Conservation (phyloP, 2,113 vertebrate genomes). For the Rafetus swinhoei region DNA sequence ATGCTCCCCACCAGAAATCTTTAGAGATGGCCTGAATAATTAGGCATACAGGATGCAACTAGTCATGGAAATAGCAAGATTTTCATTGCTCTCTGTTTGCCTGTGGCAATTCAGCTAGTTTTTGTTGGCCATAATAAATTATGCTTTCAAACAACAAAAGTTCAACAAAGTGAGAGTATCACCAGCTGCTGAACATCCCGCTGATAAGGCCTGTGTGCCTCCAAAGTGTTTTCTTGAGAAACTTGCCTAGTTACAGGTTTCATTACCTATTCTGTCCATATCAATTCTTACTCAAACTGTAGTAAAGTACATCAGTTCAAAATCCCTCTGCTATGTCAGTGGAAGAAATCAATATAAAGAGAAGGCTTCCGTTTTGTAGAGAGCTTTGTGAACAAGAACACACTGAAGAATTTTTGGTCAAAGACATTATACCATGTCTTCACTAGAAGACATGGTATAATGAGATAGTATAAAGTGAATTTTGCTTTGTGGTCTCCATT, state of each 20-base stretch:
- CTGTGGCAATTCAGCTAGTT: background rate
- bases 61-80: constrained; percentile 26
- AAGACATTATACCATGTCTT: background rate
- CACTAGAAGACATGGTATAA: background rate
- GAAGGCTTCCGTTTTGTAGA: background rate
- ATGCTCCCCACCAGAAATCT: constrained; percentile 30
- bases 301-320: background rate
- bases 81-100: constrained; percentile 3
- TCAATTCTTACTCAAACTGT: background rate
- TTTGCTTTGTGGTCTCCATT: accelerated
- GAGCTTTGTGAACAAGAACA: background rate
- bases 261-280: background rate
- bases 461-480: background rate
- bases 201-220: background rate
- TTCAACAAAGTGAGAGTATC: constrained; percentile 5
- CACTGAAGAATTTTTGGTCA: background rate
- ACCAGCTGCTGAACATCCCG: background rate
- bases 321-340: background rate
- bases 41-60: constrained; percentile 42
- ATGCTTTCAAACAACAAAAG: background rate
- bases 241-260: background rate
- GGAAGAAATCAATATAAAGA: background rate
- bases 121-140: constrained; percentile 11
- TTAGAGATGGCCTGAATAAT: constrained; percentile 46
- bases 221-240: background rate